Conservation (phyloP, 2,113 vertebrate genomes). For the Pomatorhinus ruficollis region DNA sequence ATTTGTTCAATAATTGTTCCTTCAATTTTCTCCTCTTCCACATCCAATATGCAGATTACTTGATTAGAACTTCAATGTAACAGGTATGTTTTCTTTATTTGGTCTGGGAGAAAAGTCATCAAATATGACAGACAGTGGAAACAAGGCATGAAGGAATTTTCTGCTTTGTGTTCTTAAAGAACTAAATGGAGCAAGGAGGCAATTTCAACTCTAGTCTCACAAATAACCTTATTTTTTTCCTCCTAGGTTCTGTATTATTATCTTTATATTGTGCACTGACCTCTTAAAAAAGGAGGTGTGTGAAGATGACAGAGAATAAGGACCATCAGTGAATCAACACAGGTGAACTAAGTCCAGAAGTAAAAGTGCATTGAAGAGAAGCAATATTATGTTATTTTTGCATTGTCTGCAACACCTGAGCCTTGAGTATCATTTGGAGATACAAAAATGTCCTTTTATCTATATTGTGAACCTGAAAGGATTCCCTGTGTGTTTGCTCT, state of each 20-base stretch:
- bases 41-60: neutral
- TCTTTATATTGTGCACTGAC: slow-evolving; percentile 12
- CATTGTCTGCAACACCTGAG: slow-evolving; percentile 34
- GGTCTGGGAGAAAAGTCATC: neutral
- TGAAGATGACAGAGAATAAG: slow-evolving; percentile 4
- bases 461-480: slow-evolving; percentile 12
- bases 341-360: slow-evolving; percentile 24
- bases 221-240: neutral
- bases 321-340: slow-evolving; percentile 39
- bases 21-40: neutral
- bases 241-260: neutral
- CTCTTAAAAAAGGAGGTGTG: neutral
- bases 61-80: neutral
- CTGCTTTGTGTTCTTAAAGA: neutral
- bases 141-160: neutral
- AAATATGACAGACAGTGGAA: neutral
- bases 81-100: neutral
- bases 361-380: slow-evolving; percentile 33
- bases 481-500: neutral
- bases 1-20: neutral
- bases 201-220: slow-evolving; percentile 9
- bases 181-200: neutral
- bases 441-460: slow-evolving; percentile 42
- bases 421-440: slow-evolving; percentile 39
- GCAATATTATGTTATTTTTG: slow-evolving; percentile 27